Base-by-base conservation (phyloP, 2,888 invertebrate species). In the Scelioninae gen. 2 region DNA sequence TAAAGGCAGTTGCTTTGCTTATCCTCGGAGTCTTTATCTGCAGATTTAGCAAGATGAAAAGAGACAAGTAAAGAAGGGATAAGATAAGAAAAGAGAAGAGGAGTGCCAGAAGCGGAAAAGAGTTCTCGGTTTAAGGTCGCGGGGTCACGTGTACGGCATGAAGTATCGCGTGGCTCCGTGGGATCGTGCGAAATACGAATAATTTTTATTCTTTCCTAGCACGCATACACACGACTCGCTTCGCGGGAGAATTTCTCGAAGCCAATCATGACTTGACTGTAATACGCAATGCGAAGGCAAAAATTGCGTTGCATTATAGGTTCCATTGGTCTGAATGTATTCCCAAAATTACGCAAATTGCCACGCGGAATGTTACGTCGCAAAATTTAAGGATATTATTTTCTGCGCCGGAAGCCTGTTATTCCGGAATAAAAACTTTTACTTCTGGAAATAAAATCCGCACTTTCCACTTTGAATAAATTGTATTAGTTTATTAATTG, bases 151-250 rank as follows among this genome's bases (percentile, higher is more conserved):
- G 76, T 73, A 74, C 74, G 61, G 80, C 77, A 79, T 78, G 80
- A 80, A 80, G 80, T 78, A 82, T 81, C 79, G 80, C 81, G 78
- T 79, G 79, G 81, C 78, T 79, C 65, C 81, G 80, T 80, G 79
- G 79, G 81, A 82, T 81, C 82, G 82, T 76, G 79, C 78, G 75
- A 77, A 77, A 74, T 73, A 68, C 73, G 67, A 76, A 67, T 67
- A 68, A 70, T 68, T 74, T 70, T 76, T 76, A 72, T 73, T 60
- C 72, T 63, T 63, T 67, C 72, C 55, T 33, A 67, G 67, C 73
- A 76, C 74, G 74, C 76, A 76, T 53, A 55, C 46, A 71, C 71
- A 53, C 31, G 46, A 52, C 58, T 50, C 41, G 52, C 31, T 28
- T 19, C 18, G 71, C 60, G 28, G 15, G 43, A 52, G 67, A 61